Evolutionary conservation across 2,888 invertebrate genomes (phyloP), one percentile per base, ranked within the genome.

Genomic region (Pandemis cinnamomeana): DNA sequence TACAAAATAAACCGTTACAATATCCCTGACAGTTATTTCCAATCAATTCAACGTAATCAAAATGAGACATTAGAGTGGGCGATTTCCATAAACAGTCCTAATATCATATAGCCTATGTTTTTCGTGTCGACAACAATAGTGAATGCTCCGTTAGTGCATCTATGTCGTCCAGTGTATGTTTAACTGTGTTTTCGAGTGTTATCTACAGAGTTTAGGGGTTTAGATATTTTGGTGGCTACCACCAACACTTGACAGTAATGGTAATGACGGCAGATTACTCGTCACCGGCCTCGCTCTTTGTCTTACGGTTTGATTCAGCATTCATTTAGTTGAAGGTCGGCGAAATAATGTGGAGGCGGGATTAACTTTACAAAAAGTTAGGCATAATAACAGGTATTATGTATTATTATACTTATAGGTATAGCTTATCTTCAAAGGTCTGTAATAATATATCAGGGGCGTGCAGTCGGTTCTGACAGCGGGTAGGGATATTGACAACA

Each of bases 261-360:
- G 55, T 55, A 55, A 74, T 74, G 71, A 69, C 70, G 71, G 76
- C 71, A 76, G 76, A 77, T 77, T 78, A 60, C 70, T 76, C 71
- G 66, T 8, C 63, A 53, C 42, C 62, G 79, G 75, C 82, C 80
- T 81, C 74, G 80, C 73, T 78, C 78, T 81, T 82, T 82, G 82
- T 83, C 77, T 83, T 78, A 80, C 63, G 76, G 80, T 79, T 81
- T 80, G 77, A 79, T 79, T 76, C 74, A 71, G 53, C 76, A 77
- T 73, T 78, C 76, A 76, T 78, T 79, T 76, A 76, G 76, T 67
- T 68, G 73, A 71, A 78, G 78, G 79, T 77, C 79, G 77, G 63
- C 75, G 62, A 69, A 76, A 64, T 72, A 71, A 60, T 46, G 76
- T 70, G 62, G 68, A 77, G 78, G 78, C 78, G 80, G 79, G 77